Percentiles rank a stretch among this genome's conserved stretches.
Conservation (phyloP, 2,797 vertebrate genomes). For the Halcyon leucocephala region DNA sequence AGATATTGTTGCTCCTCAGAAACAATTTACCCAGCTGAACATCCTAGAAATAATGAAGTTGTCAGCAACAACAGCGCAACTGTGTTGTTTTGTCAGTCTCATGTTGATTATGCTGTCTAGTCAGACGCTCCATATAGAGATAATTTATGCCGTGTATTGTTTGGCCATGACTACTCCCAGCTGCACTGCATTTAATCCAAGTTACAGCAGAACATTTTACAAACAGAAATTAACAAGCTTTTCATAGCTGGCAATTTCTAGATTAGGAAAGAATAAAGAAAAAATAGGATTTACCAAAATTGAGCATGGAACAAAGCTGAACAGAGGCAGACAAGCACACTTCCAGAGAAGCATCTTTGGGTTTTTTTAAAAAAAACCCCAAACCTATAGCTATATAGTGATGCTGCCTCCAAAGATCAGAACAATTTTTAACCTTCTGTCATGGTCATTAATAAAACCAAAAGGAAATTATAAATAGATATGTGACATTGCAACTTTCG, state of each 20-base stretch:
- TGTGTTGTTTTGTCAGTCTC: constrained; percentile 23
- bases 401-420: neutral
- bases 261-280: constrained; percentile 45
- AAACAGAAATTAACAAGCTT: constrained; percentile 58
- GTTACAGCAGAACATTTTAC: constrained; percentile 27
- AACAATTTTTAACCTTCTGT: neutral
- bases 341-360: neutral
- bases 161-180: constrained; percentile 53
- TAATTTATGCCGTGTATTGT: constrained; percentile 42
- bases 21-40: constrained; percentile 50
- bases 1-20: constrained; percentile 16
- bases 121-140: constrained; percentile 41
- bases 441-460: neutral
- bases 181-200: constrained; percentile 54
- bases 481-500: neutral
- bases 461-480: neutral
- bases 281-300: neutral
- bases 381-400: neutral
- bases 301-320: neutral
- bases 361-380: neutral
- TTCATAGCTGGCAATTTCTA: constrained; percentile 59
- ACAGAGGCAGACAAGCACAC: neutral
- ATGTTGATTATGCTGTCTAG: constrained; percentile 46
- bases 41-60: constrained; percentile 58
- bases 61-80: constrained; percentile 18